Conservation (phyloP, 1,140 invertebrate genomes). For the Drosophila willistoni region DNA sequence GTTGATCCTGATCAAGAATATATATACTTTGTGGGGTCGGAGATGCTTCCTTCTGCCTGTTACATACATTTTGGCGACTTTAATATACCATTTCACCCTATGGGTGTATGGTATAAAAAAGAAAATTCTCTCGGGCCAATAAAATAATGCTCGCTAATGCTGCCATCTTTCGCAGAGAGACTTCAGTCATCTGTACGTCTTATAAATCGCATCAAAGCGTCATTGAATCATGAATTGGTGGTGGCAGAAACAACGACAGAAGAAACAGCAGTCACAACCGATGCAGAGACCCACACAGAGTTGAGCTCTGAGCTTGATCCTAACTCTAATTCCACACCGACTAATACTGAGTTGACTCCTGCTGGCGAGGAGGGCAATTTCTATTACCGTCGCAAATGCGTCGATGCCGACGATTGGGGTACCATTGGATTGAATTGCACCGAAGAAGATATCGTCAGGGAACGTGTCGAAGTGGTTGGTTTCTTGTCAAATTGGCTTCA, state of each 20-base stretch:
- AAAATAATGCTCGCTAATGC: slow-evolving; percentile 11
- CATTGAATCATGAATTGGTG: slow-evolving; percentile 38
- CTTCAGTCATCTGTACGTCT: slow-evolving; percentile 51
- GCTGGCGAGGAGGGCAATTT: slow-evolving; percentile 29
- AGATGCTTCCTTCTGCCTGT: too few relatives aligned
- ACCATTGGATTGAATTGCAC: slow-evolving; percentile 65
- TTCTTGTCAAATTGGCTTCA: slow-evolving; percentile 71
- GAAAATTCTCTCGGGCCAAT: neutral
- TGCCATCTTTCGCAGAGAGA: slow-evolving; percentile 47
- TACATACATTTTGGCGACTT: too few relatives aligned
- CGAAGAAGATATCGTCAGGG: slow-evolving; percentile 51
- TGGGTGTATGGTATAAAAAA: too few relatives aligned
- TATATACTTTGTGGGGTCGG: too few relatives aligned
- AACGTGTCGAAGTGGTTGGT: slow-evolving; percentile 69
- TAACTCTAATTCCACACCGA: neutral
- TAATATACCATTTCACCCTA: too few relatives aligned
- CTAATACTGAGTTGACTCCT: neutral
- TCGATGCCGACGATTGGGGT: slow-evolving; percentile 64
- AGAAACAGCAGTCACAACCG: slow-evolving; percentile 2
- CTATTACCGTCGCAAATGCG: slow-evolving; percentile 57
- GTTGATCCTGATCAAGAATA: too few relatives aligned
- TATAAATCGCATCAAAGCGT: slow-evolving; percentile 45
- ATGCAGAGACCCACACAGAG: slow-evolving; percentile 9
- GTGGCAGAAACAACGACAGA: slow-evolving; percentile 7
- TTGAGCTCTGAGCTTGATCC: neutral